Percentiles rank a stretch among this genome's conserved stretches.
Conservation (phyloP, 2,113 vertebrate species). For the Calonectris borealis region DNA sequence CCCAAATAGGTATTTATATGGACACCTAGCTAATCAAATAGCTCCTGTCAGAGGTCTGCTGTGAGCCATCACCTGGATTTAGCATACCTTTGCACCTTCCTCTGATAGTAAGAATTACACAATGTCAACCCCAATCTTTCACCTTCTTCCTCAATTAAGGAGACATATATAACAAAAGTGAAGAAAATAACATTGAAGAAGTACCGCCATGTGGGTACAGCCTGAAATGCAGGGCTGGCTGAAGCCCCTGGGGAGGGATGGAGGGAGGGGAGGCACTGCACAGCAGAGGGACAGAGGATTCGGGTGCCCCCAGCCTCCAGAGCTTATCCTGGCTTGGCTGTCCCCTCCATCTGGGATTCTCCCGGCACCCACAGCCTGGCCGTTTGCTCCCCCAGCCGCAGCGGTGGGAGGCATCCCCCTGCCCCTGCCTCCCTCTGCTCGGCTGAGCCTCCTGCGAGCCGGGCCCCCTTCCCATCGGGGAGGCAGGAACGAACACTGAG, state of each 20-base stretch:
- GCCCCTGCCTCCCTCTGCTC: background rate
- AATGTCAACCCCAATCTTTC: background rate
- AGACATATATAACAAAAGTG: background rate
- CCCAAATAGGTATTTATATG: background rate
- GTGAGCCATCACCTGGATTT: background rate
- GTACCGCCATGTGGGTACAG: background rate
- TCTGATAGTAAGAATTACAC: background rate
- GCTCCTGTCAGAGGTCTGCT: background rate
- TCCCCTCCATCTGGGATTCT: accelerated
- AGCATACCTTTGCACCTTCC: background rate
- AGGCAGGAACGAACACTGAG: background rate
- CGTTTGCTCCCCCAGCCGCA: background rate
- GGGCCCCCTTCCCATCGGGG: accelerated
- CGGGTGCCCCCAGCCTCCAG: background rate
- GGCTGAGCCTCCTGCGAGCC: accelerated
- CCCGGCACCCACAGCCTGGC: background rate
- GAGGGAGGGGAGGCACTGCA: background rate
- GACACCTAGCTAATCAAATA: background rate
- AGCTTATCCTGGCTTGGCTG: background rate
- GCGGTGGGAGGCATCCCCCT: accelerated
- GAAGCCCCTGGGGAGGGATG: background rate
- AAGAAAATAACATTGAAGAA: background rate
- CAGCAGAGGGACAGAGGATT: background rate
- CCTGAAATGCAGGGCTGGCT: accelerated
- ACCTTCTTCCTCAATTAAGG: background rate